Conservation (phyloP, 2,888 invertebrate genomes). For the Boloria selene region DNA sequence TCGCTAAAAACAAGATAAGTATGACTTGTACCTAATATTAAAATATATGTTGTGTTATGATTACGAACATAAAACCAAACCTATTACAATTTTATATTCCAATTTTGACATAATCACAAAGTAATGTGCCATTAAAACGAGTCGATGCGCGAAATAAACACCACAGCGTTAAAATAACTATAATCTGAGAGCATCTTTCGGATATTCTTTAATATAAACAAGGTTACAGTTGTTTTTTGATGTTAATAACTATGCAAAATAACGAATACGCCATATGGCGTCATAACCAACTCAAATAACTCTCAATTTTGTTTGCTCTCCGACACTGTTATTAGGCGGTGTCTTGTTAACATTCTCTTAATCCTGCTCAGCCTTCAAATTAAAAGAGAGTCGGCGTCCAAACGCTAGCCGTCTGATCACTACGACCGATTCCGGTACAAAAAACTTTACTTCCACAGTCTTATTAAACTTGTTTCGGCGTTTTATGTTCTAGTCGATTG, state of each 20-base stretch:
- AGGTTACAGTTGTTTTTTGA: conserved; percentile 21
- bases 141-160: conserved; percentile 27
- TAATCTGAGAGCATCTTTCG: conserved; percentile 26
- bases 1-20: neutral
- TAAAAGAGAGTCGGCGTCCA: conserved; percentile 75
- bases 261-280: conserved; percentile 65
- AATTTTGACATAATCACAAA: conserved; percentile 13
- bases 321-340: conserved; percentile 74
- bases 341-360: conserved; percentile 73
- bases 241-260: conserved; percentile 51
- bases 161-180: conserved; percentile 27
- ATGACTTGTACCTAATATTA: neutral
- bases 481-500: conserved; percentile 66
- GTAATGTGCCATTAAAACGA: conserved; percentile 16
- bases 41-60: conserved; percentile 9
- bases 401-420: conserved; percentile 57
- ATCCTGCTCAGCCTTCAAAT: conserved; percentile 75
- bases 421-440: conserved; percentile 79
- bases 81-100: conserved; percentile 11
- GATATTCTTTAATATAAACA: conserved; percentile 25
- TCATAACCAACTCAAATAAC: conserved; percentile 55
- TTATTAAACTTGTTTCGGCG: conserved; percentile 76
- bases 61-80: conserved; percentile 12
- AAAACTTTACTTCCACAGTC: conserved; percentile 81
- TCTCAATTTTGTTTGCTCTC: conserved; percentile 74